Evolutionary conservation across 2,888 invertebrate genomes (phyloP).

Genomic region (Noctua comes): DNA sequence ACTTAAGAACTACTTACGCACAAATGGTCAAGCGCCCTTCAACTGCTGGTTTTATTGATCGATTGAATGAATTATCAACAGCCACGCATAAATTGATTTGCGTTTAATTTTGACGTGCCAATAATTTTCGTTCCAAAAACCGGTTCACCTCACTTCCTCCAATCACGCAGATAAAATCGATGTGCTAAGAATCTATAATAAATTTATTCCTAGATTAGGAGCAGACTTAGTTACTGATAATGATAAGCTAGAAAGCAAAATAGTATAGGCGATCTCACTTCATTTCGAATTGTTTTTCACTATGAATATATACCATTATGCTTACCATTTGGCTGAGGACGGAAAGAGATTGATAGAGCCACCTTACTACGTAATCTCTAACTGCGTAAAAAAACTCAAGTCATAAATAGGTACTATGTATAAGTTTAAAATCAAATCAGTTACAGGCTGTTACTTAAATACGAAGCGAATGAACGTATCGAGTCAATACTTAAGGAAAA

Average conservation of each 20-base stretch:
- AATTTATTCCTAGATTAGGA: neutral
- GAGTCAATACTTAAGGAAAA: neutral
- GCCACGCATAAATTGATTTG: neutral
- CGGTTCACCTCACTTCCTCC: neutral
- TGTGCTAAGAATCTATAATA: neutral
- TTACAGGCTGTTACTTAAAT: neutral
- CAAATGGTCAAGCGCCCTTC: neutral
- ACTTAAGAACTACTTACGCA: neutral
- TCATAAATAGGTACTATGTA: neutral
- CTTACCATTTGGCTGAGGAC: neutral
- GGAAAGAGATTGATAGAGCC: neutral
- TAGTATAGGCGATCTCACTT: neutral
- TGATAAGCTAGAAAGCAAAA: neutral
- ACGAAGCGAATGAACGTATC: neutral
- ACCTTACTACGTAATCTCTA: neutral
- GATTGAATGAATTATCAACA: neutral
- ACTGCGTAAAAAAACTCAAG: neutral
- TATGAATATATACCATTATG: neutral
- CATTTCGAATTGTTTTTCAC: neutral
- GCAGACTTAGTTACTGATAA: neutral
- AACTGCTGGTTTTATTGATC: neutral
- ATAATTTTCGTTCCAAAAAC: neutral
- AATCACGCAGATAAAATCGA: neutral
- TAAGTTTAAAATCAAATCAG: neutral
- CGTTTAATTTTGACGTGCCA: neutral